Evolutionary conservation across 2,113 vertebrate genomes (phyloP).

Genomic region (Tenebrosternarchus preto): DNA sequence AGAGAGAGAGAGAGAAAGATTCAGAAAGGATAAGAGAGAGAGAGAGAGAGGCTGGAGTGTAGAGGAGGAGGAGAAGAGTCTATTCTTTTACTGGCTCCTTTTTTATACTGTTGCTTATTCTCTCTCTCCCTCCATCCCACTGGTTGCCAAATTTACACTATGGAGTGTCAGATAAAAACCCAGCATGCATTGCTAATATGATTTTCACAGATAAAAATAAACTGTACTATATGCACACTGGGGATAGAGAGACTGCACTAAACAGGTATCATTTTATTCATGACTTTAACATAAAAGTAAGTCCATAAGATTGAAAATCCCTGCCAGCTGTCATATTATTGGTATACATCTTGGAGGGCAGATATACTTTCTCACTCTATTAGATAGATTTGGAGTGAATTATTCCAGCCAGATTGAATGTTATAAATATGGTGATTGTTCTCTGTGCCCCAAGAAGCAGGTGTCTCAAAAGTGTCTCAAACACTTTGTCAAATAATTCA

Average conservation of each 20-base stretch:
- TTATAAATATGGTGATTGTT: background rate
- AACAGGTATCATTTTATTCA: background rate
- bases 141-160: constrained; percentile 70
- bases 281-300: no score
- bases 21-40: constrained; percentile 29
- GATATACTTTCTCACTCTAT: background rate
- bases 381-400: background rate
- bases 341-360: background rate
- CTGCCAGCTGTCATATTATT: no score
- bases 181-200: constrained; percentile 56
- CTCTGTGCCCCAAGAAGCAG: background rate
- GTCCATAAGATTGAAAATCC: no score
- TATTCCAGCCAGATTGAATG: background rate
- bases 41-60: constrained; percentile 41
- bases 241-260: background rate
- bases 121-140: constrained; percentile 66
- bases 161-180: constrained; percentile 68
- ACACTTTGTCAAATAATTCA: background rate
- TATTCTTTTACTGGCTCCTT: constrained; percentile 69
- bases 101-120: constrained; percentile 52
- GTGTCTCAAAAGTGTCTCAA: background rate
- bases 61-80: constrained; percentile 59
- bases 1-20: background rate
- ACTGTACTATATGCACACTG: constrained; percentile 13
- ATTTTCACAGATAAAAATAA: constrained; percentile 42